These are phyloP conservation scores for Diadema setosum DNA, from an alignment of 35 echinoderm and acorn worm species.

Conservation along the genomic window DNA sequence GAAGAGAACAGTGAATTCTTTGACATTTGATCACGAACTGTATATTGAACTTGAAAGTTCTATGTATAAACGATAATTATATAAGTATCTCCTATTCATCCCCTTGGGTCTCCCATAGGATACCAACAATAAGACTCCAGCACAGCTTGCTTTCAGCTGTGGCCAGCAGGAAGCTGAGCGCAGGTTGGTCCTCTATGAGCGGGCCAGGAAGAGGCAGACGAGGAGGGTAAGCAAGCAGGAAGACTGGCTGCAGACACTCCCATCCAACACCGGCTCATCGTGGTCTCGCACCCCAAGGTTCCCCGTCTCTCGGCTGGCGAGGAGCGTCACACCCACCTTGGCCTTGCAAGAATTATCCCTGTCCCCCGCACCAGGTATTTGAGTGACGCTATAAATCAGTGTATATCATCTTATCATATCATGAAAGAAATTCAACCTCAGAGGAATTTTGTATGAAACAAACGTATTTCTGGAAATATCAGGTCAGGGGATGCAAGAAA, in stretches of 20 bases:
- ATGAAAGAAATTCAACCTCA: too few relatives aligned
- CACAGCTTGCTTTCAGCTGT: constrained; percentile 62
- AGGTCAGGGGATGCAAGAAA: too few relatives aligned
- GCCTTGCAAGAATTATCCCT: constrained; percentile 58
- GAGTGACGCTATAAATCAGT: too few relatives aligned
- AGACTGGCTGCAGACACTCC: not conserved
- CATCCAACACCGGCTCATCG: not conserved
- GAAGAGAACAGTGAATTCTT: too few relatives aligned
- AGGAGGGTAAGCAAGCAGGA: not conserved
- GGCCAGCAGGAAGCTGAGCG: constrained; percentile 71
- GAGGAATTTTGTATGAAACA: too few relatives aligned
- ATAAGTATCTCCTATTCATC: too few relatives aligned
- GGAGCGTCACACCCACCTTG: constrained; percentile 61
- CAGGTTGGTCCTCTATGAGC: constrained; percentile 19
- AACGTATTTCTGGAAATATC: too few relatives aligned
- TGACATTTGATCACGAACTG: too few relatives aligned
- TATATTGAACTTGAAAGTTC: too few relatives aligned
- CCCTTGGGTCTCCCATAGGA: not conserved
- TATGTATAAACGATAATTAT: too few relatives aligned
- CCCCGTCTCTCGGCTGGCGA: constrained; percentile 55
- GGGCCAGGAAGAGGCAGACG: not conserved
- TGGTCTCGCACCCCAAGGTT: constrained; percentile 78
- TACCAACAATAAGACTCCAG: constrained; percentile 41
- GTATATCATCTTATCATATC: too few relatives aligned
- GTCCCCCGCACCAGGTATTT: constrained; percentile 51